A percentile compares a stretch with the other conserved stretches of the same genome.
These are phyloP conservation scores for Heterochromis multidens DNA, from an alignment of 2,113 vertebrate genomes.

Conservation along the genomic window DNA sequence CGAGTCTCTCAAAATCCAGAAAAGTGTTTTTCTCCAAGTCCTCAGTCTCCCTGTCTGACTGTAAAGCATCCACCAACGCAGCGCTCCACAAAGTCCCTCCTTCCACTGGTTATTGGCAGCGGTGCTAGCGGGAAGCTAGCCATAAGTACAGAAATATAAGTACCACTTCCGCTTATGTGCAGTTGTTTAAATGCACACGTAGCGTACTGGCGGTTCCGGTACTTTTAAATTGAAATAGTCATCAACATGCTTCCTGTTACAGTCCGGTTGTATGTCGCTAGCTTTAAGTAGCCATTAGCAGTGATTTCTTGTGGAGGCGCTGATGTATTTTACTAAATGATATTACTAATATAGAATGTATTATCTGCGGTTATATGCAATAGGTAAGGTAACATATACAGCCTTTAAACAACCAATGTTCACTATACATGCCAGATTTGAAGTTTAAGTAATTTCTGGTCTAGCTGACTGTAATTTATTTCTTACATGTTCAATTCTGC, in stretches of 20 bases:
- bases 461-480: too few species aligned
- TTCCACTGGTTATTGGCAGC: conserved; percentile 60
- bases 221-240: conserved; percentile 10
- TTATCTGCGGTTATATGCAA: not conserved
- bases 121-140: not conserved
- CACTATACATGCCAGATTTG: not conserved
- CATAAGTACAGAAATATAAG: rapidly evolving
- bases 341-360: not conserved
- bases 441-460: too few species aligned
- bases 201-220: rapidly evolving
- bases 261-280: not conserved
- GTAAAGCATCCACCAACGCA: conserved; percentile 58
- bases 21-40: conserved; percentile 63
- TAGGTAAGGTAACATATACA: not conserved
- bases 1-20: conserved; percentile 51
- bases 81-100: conserved; percentile 67
- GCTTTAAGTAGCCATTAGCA: not conserved
- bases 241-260: not conserved
- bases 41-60: conserved; percentile 34
- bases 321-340: not conserved
- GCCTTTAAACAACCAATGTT: not conserved
- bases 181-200: too few species aligned
- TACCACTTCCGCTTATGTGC: not conserved
- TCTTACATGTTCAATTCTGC: too few species aligned
- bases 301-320: conserved; percentile 6